phyloP scores from a whole-genome alignment of 2,113 vertebrate species.

The Spheniscus mendiculus region DNA sequence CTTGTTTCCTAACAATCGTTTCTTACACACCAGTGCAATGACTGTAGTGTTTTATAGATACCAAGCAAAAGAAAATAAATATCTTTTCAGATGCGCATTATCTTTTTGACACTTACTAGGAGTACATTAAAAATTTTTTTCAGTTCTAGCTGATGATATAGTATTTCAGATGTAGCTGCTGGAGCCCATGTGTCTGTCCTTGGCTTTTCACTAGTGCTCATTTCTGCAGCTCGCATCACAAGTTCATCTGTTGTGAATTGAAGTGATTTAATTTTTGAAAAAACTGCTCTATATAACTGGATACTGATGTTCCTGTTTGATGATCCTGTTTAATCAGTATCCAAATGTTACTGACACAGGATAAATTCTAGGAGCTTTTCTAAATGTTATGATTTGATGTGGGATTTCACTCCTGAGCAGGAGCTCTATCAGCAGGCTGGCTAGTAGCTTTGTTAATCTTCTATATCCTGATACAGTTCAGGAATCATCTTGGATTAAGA shows the following conservation, averaged over 20 bases:
- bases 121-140: background rate
- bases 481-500: background rate
- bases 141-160: background rate
- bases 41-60: background rate
- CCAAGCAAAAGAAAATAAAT: background rate
- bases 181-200: background rate
- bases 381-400: conserved; percentile 17
- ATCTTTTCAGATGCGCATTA: background rate
- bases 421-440: background rate
- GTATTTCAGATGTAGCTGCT: background rate
- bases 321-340: conserved; percentile 16
- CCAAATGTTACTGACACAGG: background rate
- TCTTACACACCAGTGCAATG: background rate
- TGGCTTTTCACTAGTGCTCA: background rate
- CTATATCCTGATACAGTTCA: background rate
- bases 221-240: background rate
- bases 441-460: background rate
- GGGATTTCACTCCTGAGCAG: background rate
- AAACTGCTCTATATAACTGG: background rate
- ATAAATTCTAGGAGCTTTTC: conserved; percentile 26
- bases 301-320: background rate
- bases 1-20: background rate
- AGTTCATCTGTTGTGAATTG: background rate
- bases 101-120: background rate
- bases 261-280: conserved; percentile 24